Conservation (phyloP, 2,113 vertebrate genomes). For the Urocynchramus pylzowi region DNA sequence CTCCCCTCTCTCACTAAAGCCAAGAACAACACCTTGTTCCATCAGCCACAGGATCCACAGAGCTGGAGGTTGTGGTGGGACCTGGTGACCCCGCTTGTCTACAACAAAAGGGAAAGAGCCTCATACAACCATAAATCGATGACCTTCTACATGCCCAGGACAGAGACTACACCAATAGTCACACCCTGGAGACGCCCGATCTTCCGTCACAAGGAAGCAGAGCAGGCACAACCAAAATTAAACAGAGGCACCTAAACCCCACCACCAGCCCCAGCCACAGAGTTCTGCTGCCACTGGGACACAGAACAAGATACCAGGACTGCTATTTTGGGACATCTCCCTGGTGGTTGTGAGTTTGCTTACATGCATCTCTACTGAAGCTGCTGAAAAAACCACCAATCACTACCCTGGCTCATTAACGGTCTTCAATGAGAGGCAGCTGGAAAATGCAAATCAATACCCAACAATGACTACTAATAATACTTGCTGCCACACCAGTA, state of each 20-base stretch:
- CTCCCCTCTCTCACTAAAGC: conserved; percentile 9
- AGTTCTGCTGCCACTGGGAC: background rate
- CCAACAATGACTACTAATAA: background rate
- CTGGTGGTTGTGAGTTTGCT: background rate
- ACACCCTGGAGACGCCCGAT: background rate
- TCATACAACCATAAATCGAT: background rate
- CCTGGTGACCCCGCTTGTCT: background rate
- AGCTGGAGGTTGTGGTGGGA: background rate
- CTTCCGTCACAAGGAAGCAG: background rate
- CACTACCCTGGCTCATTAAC: background rate
- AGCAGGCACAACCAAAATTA: background rate
- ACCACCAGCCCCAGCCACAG: background rate
- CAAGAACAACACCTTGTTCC: background rate
- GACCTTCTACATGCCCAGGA: background rate
- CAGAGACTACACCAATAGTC: background rate
- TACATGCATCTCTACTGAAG: background rate
- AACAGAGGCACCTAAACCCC: background rate
- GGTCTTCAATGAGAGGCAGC: background rate
- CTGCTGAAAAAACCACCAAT: background rate
- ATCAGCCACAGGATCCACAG: background rate
- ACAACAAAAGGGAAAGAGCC: background rate
- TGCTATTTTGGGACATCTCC: background rate
- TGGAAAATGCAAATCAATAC: conserved; percentile 16
- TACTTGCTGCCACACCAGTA: background rate
- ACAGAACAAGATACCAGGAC: background rate